Evolutionary conservation across 2,888 invertebrate genomes (phyloP), one percentile per base, ranked within the genome.

Genomic region (Dasysyrphus tricinctus): DNA sequence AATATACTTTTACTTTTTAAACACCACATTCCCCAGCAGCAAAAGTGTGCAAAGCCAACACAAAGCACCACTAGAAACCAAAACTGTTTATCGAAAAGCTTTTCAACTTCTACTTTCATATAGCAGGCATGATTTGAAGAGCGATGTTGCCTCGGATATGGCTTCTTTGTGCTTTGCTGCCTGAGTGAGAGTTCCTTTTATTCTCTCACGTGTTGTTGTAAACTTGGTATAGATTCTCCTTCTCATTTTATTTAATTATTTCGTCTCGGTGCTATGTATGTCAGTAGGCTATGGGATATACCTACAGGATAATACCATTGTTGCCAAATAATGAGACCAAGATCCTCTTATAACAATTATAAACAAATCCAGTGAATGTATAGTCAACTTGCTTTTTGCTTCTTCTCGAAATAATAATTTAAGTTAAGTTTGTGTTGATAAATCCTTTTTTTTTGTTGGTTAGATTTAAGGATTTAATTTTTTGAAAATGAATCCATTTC

Each of bases 1-100:
- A 44, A 44, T 51, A 44, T 34, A 79, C 73, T 80, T 80, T 80
- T 67, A 80, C 80, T 80, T 80, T 80, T 65, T 29, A 42, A 42
- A 39, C 44, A 3, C 34, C 32, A 44, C 61, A 42, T 14, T 24
- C 70, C 51, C 51, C 42, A 29, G 6, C 8, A 61, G 61, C n/a
- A 39, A 61, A 65, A 61, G 19, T 63, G 51, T 61, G 44, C 69
- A 70, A 32, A 39, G 69, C 70, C 34, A 78, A 61, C 34, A 63
- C 42, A 72, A 69, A 61, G 59, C 59, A 29, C 39, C n/a, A 70
- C 54, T 54, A 63, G 57, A 39, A 65, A 63, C 12, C 57, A 56
- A 80, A 65, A 44, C 67, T 47, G 39, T 65, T 57, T 11, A 80
- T 80, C 51, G 80, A 37, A 80, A 74, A 80, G 80, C 80, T 80